Base-by-base conservation (phyloP, 2,888 invertebrate genomes). In the Cheilosia urbana region DNA sequence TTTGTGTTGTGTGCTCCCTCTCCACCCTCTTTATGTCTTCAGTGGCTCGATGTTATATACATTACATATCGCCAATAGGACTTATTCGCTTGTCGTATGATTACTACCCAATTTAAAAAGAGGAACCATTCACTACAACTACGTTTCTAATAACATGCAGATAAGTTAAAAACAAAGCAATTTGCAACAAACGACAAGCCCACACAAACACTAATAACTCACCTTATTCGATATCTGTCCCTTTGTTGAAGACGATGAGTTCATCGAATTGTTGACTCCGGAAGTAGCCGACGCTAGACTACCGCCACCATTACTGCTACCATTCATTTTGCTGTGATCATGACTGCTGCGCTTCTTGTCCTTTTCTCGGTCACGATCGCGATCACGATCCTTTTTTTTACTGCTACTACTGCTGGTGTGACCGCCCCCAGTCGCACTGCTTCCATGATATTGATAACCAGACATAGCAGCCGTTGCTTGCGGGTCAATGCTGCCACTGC, bases 311-410 rank as follows among this genome's bases (percentile, higher is more conserved):
- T 73, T 77, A 27, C 60, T 77, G 76, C 84, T 89, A 21, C 90
- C 90, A 87, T 90, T 92, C 68, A 90, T 89, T 87, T 91, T 92
- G 27, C 88, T 88, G 60, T 89, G 90, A 9, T 92, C 91, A 82
- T 90, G 90, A 53, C 78, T 81, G 71, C 88, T 90, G 60, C 90
- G 90, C 88, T 91, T 91, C 75, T 91, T 92, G 1, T 90, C 90
- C 76, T 90, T 90, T 13, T 92, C 90, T 13, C 88, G 72, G 45
- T 88, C 88, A 37, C 89, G 88, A 60, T 89, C 92, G 71, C 91
- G 90, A 42, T 92, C 92, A 49, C 91, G 90, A 87, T 92, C 92
- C 81, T 91, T 76, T 82, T 92, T 92, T 87, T 90, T 91, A 81
- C 90, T 92, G 82, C 89, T 88, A 72, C 88, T 89, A 87, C 87